These are phyloP conservation scores for Lophius piscatorius DNA, from an alignment of 2,113 vertebrate species.

Conservation along the genomic window DNA sequence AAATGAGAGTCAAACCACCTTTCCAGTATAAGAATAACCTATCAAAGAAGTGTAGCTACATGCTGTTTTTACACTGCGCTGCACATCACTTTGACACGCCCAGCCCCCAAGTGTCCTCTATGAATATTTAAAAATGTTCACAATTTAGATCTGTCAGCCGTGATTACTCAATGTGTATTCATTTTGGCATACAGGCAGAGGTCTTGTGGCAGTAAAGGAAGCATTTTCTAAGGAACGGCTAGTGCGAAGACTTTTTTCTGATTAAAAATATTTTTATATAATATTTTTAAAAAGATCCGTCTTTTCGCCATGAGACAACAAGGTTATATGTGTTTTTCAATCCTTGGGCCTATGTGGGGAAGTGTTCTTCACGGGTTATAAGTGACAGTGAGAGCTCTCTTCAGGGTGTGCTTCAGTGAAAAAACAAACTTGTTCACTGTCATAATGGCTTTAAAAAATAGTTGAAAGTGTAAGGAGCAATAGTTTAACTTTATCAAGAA, in stretches of 20 bases:
- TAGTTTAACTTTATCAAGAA: no score
- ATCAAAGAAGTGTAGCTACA: slow-evolving; percentile 1
- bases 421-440: no score
- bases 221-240: background rate
- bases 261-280: background rate
- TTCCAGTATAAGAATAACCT: background rate
- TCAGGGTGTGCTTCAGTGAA: background rate
- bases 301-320: slow-evolving; percentile 10
- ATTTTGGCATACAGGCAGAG: slow-evolving; percentile 10
- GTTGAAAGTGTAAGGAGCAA: no score
- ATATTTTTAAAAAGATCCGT: background rate
- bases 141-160: slow-evolving; percentile 55
- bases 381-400: no score
- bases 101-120: slow-evolving; percentile 50
- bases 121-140: slow-evolving; percentile 60
- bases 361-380: no score
- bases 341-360: no score
- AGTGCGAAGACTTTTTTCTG: background rate
- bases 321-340: slow-evolving; percentile 21
- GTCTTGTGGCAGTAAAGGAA: background rate
- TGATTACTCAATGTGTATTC: slow-evolving; percentile 34
- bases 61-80: slow-evolving; percentile 14
- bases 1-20: slow-evolving; percentile 1
- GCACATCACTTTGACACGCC: slow-evolving; percentile 42
- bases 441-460: no score